Base-by-base conservation (phyloP, 2,888 invertebrate species). In the Thecocarcelia acutangulata region DNA sequence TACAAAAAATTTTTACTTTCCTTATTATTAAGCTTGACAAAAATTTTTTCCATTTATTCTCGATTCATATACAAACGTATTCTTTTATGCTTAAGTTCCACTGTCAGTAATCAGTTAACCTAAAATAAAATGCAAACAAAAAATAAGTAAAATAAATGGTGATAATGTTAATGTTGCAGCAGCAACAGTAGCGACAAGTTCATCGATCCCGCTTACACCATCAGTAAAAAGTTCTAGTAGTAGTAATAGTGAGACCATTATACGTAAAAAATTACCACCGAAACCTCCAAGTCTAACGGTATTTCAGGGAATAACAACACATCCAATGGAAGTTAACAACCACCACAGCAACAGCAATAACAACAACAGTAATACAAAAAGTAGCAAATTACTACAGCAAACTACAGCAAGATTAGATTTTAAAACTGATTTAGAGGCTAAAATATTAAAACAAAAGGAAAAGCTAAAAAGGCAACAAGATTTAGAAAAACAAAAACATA, bases 361-460 rank as follows among this genome's bases (percentile, higher is more conserved):
- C 79, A 83, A 59, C 74, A 81, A 74, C 68, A 83, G 68, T 61
- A 86, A 66, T 80, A 84, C 46, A 19, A 77, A 64, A 12, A 73
- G 64, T 48, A 46, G 44, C 11, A 74, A 82, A 61, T 28, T 78
- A 6, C 13, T 66, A 68, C 81, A n/a, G n/a, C n/a, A 79, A 76
- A 80, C 66, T 58, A 58, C 87, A 33, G 83, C 84, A 73, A 89
- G 88, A 83, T 86, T 87, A 68, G 87, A 88, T 84, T 89, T 89
- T 84, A 89, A 88, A 85, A 87, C 87, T 75, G 89, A 89, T 72
- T 85, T 89, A 85, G 89, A 89, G 86, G 89, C 88, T 64, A 89
- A 89, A 85, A 86, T 89, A 80, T 87, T 87, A 83, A 86, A 86
- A 82, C 89, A 89, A 84, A 89, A 89, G 80, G 85, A 85, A 72